Percentiles rank a stretch among this genome's conserved stretches.
Conservation (phyloP, 2,888 invertebrate species). For the Nemurella pictetii region DNA sequence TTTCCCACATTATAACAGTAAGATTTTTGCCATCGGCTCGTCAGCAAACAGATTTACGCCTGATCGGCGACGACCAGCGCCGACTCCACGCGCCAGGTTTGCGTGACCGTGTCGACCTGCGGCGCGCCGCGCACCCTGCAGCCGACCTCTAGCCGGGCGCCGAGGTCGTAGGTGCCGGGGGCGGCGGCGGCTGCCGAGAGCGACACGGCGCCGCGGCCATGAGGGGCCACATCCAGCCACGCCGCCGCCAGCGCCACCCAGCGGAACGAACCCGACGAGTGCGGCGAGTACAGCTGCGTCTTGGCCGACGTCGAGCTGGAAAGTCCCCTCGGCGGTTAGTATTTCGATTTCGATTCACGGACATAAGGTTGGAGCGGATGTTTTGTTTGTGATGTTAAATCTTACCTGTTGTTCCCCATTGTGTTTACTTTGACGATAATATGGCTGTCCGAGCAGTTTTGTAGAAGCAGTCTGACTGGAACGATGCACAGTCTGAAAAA, state of each 20-base stretch:
- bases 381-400: too few species aligned
- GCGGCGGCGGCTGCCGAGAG: slow-evolving; percentile 64
- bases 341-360: too few species aligned
- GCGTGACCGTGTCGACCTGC: slow-evolving; percentile 41
- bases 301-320: slow-evolving; percentile 46
- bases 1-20: too few species aligned
- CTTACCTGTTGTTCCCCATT: slow-evolving; percentile 61
- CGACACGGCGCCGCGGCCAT: slow-evolving; percentile 58
- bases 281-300: slow-evolving; percentile 51
- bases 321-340: too few species aligned
- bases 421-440: slow-evolving; percentile 65
- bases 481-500: slow-evolving; percentile 68
- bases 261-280: slow-evolving; percentile 52
- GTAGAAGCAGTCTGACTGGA: slow-evolving; percentile 67
- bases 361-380: too few species aligned
- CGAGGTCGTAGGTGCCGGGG: slow-evolving; percentile 70
- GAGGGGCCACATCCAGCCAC: slow-evolving; percentile 55
- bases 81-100: slow-evolving; percentile 42
- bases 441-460: slow-evolving; percentile 64
- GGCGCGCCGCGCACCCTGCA: slow-evolving; percentile 46
- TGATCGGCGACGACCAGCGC: slow-evolving; percentile 39
- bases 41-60: neutral
- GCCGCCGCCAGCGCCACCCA: slow-evolving; percentile 54
- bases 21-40: too few species aligned
- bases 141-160: slow-evolving; percentile 62